A percentile compares a stretch with the other conserved stretches of the same genome.
These are phyloP conservation scores for Sitta carolinensis DNA, from an alignment of 2,797 vertebrate genomes.

Conservation along the genomic window DNA sequence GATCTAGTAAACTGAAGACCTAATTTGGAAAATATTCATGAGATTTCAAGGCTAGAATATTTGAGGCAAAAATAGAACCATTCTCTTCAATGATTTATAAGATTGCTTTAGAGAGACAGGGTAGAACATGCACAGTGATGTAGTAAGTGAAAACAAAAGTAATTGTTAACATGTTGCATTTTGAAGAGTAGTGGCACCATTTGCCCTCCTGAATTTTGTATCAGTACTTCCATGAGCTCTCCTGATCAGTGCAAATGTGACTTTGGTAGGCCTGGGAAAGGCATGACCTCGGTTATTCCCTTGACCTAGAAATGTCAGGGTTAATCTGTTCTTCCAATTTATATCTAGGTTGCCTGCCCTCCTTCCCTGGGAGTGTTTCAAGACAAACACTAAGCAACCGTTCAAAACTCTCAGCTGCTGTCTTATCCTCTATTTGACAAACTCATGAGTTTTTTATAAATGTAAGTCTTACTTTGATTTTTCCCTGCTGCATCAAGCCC, in stretches of 20 bases:
- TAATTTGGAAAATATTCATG: conserved; percentile 73
- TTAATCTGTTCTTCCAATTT: conserved; percentile 57
- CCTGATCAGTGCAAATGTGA: conserved; percentile 32
- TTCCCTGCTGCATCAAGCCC: background rate
- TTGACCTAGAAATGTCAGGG: conserved; percentile 65
- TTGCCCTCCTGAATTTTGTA: conserved; percentile 64
- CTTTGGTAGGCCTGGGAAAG: conserved; percentile 47
- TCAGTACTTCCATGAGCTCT: conserved; percentile 20
- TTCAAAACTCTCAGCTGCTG: background rate
- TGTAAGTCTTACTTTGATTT: conserved; percentile 22
- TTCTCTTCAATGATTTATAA: conserved; percentile 79
- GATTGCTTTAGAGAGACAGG: conserved; percentile 74
- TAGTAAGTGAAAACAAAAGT: conserved; percentile 67
- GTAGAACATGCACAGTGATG: conserved; percentile 68
- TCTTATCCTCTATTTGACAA: conserved; percentile 12
- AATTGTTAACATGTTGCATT: conserved; percentile 56
- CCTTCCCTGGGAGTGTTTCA: conserved; percentile 27
- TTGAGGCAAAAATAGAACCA: conserved; percentile 74
- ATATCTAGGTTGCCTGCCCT: conserved; percentile 46
- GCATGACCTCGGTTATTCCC: conserved; percentile 34
- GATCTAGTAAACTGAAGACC: conserved; percentile 63
- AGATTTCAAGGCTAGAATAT: conserved; percentile 66
- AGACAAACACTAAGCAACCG: background rate
- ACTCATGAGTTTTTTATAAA: conserved; percentile 8
- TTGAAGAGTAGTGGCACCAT: conserved; percentile 19